Conservation (phyloP, 2,113 vertebrate species). For the Trinectes maculatus region DNA sequence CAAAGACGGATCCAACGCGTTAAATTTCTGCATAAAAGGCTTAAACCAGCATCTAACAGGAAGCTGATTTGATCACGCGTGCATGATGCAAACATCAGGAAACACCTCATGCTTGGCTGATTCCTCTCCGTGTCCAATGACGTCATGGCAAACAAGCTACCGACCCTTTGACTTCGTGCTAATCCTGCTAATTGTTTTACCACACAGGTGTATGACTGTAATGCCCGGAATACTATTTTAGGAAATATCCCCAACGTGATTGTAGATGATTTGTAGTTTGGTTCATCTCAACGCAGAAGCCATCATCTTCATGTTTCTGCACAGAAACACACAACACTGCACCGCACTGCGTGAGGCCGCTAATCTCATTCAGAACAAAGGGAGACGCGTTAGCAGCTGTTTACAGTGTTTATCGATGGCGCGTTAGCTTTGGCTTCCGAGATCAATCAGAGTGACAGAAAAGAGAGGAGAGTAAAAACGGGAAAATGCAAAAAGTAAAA, state of each 20-base stretch:
- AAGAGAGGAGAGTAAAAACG: neutral
- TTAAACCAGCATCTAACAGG: neutral
- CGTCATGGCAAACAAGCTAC: slow-evolving; percentile 18
- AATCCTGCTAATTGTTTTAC: slow-evolving; percentile 21
- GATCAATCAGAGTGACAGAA: slow-evolving; percentile 20
- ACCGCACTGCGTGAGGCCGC: slow-evolving; percentile 10
- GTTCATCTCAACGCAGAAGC: neutral
- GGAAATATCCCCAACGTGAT: no score
- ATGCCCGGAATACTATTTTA: slow-evolving; percentile 2
- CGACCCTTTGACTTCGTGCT: slow-evolving; percentile 11
- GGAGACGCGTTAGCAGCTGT: slow-evolving; percentile 27
- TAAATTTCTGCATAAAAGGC: neutral
- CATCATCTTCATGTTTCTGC: neutral
- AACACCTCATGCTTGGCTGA: neutral
- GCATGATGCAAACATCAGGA: slow-evolving; percentile 1
- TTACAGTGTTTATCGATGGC: slow-evolving; percentile 37
- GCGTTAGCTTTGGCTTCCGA: slow-evolving; percentile 30
- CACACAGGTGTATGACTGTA: neutral
- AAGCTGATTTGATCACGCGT: neutral
- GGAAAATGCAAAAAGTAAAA: neutral
- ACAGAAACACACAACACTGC: slow-evolving; percentile 1
- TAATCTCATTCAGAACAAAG: slow-evolving; percentile 26
- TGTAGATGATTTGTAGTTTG: slow-evolving; percentile 7
- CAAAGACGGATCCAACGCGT: neutral
- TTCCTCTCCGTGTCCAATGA: slow-evolving; percentile 17